Conservation (phyloP, 2,113 vertebrate genomes). For the Pachycephala philippinensis region DNA sequence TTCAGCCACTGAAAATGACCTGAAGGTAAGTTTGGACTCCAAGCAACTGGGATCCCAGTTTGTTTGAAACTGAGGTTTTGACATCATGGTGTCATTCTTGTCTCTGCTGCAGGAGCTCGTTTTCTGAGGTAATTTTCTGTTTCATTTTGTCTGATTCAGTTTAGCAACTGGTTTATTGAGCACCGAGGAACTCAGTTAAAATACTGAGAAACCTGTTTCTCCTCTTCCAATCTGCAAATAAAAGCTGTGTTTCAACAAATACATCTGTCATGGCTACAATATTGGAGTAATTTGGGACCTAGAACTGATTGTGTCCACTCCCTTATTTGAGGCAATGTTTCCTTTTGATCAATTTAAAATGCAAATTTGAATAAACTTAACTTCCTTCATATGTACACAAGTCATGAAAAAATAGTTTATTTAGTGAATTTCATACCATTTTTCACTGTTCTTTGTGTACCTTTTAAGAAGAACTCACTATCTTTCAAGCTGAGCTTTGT, state of each 20-base stretch:
- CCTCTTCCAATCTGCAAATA: not conserved
- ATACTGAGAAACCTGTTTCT: not conserved
- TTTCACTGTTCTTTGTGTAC: not conserved
- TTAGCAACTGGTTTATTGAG: not conserved
- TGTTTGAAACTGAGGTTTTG: not conserved
- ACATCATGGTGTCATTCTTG: not conserved
- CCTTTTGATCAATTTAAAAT: not conserved
- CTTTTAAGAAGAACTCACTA: not conserved
- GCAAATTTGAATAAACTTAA: not conserved
- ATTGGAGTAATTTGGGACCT: not conserved
- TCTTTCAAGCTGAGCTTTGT: not conserved
- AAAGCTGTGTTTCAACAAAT: not conserved
- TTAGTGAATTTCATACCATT: not conserved
- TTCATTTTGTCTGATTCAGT: not conserved
- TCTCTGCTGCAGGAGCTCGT: not conserved
- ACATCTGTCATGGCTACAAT: not conserved
- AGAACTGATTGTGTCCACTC: not conserved
- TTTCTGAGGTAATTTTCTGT: not conserved
- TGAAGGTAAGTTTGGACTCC: not conserved
- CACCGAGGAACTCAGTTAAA: not conserved
- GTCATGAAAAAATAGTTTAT: not conserved
- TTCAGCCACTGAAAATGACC: not conserved
- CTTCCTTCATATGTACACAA: not conserved
- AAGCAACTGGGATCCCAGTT: not conserved
- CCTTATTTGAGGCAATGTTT: not conserved